Conservation (phyloP, 2,888 invertebrate genomes). For the Achlya flavicornis region DNA sequence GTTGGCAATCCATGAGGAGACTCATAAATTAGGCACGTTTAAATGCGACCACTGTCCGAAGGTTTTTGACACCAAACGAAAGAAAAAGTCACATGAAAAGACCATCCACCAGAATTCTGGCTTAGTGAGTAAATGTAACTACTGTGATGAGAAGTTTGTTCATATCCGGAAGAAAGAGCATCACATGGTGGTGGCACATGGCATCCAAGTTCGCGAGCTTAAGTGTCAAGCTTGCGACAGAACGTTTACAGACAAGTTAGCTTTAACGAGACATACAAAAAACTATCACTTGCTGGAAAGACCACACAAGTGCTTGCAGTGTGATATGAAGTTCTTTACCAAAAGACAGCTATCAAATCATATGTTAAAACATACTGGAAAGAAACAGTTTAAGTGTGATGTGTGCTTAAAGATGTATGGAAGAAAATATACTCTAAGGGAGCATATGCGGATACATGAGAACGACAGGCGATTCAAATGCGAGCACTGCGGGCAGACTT, state of each 20-base stretch:
- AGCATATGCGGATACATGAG: constrained; percentile 55
- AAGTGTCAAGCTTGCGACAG: constrained; percentile 63
- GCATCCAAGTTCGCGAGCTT: constrained; percentile 43
- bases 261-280: constrained; percentile 53
- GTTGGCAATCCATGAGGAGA: constrained; percentile 48
- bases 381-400: constrained; percentile 56
- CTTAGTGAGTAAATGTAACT: constrained; percentile 51
- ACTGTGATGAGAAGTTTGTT: constrained; percentile 51
- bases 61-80: constrained; percentile 39
- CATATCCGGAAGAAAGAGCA: constrained; percentile 58
- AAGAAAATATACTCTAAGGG: constrained; percentile 50
- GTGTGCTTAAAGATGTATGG: constrained; percentile 59
- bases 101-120: constrained; percentile 26
- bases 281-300: constrained; percentile 68
- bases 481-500: constrained; percentile 36
- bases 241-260: constrained; percentile 52
- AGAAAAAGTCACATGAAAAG: constrained; percentile 34
- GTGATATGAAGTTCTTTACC: constrained; percentile 64
- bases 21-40: constrained; percentile 54
- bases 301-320: constrained; percentile 69
- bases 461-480: constrained; percentile 28
- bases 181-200: constrained; percentile 61
- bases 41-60: constrained; percentile 58
- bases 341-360: constrained; percentile 50
- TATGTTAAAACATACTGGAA: constrained; percentile 58